Evolutionary conservation across 2,113 vertebrate genomes (phyloP).

Genomic region (Gulo gulo): DNA sequence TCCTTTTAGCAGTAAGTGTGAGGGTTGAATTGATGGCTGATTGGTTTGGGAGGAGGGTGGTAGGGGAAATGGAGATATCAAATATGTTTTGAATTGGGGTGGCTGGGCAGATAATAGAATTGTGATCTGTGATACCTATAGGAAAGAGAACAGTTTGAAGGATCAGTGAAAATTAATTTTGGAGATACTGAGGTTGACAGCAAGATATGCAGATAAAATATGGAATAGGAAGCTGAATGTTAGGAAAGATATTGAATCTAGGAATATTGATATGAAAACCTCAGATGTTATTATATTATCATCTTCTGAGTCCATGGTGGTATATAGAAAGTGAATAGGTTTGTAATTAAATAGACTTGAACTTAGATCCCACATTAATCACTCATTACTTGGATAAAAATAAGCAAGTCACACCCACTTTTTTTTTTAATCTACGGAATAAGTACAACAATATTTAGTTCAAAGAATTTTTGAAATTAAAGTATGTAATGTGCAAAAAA

Average conservation of each 20-base stretch:
- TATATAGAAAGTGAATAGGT: neutral
- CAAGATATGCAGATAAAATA: neutral
- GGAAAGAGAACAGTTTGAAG: neutral
- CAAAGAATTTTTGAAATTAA: neutral
- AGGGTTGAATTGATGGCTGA: neutral
- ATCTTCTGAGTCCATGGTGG: neutral
- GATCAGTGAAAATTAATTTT: neutral
- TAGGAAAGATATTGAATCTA: neutral
- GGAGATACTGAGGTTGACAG: neutral
- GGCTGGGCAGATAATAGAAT: neutral
- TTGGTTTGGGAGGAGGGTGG: neutral
- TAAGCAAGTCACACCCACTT: neutral
- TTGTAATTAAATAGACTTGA: neutral
- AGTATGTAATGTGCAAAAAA: neutral
- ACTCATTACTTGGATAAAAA: neutral
- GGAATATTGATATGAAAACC: neutral
- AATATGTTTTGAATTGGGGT: neutral
- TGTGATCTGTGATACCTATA: neutral
- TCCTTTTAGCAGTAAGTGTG: neutral
- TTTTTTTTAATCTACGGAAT: neutral
- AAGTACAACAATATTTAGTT: neutral
- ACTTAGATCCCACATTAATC: neutral
- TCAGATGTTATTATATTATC: neutral
- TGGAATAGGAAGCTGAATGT: neutral
- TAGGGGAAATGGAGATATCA: neutral